Conservation (phyloP, 37 sponge, comb jelly and placozoan genomes). For the Aphrocallistes beatrix region DNA sequence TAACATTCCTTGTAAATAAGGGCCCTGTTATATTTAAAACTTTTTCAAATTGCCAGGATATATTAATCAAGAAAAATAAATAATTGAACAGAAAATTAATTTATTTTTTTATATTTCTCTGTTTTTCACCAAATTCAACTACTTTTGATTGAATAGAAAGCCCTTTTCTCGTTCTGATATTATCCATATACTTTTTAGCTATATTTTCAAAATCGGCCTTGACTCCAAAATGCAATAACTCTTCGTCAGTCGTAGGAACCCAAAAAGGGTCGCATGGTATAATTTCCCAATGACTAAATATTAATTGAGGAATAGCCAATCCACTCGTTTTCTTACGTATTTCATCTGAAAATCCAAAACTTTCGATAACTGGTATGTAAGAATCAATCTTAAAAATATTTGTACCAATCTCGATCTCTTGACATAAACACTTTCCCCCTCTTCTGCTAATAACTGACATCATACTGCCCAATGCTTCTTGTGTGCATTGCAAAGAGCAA, state of each 20-base stretch:
- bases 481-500: slow-evolving; percentile 76
- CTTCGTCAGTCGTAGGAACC: slow-evolving; percentile 96
- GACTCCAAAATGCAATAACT: slow-evolving; percentile 87
- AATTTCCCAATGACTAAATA: slow-evolving; percentile 97
- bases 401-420: slow-evolving; percentile 86
- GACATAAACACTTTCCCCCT: slow-evolving; percentile 57
- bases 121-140: slow-evolving; percentile 90
- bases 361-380: slow-evolving; percentile 86
- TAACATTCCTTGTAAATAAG: too few relatives aligned
- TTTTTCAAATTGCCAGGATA: too few relatives aligned
- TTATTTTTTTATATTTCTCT: slow-evolving; percentile 71
- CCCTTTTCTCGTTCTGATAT: slow-evolving; percentile 77
- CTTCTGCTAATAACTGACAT: slow-evolving; percentile 78
- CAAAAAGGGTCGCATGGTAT: slow-evolving; percentile 84
- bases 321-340: slow-evolving; percentile 92
- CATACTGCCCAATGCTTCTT: slow-evolving; percentile 80
- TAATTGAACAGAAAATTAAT: neutral
- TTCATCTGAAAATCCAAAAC: slow-evolving; percentile 95
- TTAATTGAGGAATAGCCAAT: slow-evolving; percentile 87
- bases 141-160: slow-evolving; percentile 72
- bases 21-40: too few relatives aligned
- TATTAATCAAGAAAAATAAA: neutral
- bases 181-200: slow-evolving; percentile 79
- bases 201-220: slow-evolving; percentile 86
- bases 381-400: slow-evolving; percentile 64